Evolutionary conservation across 1,140 invertebrate genomes (phyloP), one percentile per base, ranked within the genome.

Genomic region (Diabrotica virgifera): DNA sequence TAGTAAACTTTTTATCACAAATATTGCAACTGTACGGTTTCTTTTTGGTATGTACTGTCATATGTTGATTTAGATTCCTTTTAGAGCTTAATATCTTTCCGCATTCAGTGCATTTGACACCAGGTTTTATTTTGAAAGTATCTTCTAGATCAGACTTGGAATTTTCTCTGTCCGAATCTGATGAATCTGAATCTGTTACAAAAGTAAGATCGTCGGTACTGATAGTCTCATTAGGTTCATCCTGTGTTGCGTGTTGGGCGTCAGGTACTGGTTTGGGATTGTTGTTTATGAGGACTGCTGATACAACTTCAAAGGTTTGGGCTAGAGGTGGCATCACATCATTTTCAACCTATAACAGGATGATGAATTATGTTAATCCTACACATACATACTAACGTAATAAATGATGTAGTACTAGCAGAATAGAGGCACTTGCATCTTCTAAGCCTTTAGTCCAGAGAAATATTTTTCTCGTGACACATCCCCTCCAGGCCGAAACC

Each of bases 21-120:
- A 82, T 77, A 1, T 78, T 76, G 69, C 84, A 86, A 61, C 84
- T 78, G 66, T 81, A 88, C 0, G 87, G 87, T 70, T 89, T 86
- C 61, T 87, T 85, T 52, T 62, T 81, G 0, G 75, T 80, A 70
- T 78, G 81, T 6, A 74, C 77, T 12, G 78, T 67, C 54, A 69
- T 65, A 54, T 77, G 76, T 5, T 68, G 67, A 5, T 58, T 62
- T 52, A 75, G 56, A 56, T 72, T 72, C 7, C 69, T 66, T 12
- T 63, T 66, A 9, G 64, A 64, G 11, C 67, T 68, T 13, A 72
- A 58, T 52, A 69, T 52, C 52, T 71, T 69, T 4, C 71, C 72
- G 52, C 72, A 74, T 37, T 60, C 60, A 59, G 72, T 66, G 46
- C 72, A 74, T 13, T 69, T 63, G 35, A n/a, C 10, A 5, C 35